Base-by-base conservation (phyloP, 1,140 invertebrate genomes). In the Drosophila bocqueti region DNA sequence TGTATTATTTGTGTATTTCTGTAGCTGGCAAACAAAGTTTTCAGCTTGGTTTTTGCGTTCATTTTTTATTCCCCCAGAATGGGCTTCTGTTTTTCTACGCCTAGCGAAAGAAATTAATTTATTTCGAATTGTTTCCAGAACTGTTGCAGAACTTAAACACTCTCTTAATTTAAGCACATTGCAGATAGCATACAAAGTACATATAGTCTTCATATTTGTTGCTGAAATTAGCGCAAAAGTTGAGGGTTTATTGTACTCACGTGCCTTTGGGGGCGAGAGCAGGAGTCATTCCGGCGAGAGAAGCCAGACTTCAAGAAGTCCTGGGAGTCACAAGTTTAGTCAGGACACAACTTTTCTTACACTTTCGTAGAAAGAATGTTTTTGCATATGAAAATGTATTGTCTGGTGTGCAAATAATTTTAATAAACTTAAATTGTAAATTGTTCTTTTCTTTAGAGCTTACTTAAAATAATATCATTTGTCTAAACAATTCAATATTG, bases 161-260 rank as follows among this genome's bases (percentile, higher is more conserved):
- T 72, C 79, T 84, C 79, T 73, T 72, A 80, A 84, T 85, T 86
- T 80, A 78, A 81, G 61, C 46, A 31, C 45, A 49, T 49, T 6
- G 49, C 68, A 45, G 43, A 43, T 47, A 34, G 58, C 60, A 55
- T 36, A 52, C 43, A 47, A 36, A 68, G 26, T 73, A 42, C 24
- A 36, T 21, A 36, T 16, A 64, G 65, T 50, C 57, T 31, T 61
- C 31, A 63, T 76, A 66, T 58, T 75, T 75, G 66, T 60, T 65
- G 73, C 67, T 66, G 60, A 83, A 79, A 86, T 86, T 87, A 86
- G 76, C 83, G 79, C 71, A 66, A 76, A 78, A 86, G 66, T 86
- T 83, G 64, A 46, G 68, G 64, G 65, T 59, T 73, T 72, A 73
- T 73, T 73, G 55, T 61, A 43, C 63, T 77, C 50, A 75, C 50